These are phyloP conservation scores for Phodopus roborovskii DNA, from an alignment of 2,113 vertebrate genomes.

Conservation along the genomic window DNA sequence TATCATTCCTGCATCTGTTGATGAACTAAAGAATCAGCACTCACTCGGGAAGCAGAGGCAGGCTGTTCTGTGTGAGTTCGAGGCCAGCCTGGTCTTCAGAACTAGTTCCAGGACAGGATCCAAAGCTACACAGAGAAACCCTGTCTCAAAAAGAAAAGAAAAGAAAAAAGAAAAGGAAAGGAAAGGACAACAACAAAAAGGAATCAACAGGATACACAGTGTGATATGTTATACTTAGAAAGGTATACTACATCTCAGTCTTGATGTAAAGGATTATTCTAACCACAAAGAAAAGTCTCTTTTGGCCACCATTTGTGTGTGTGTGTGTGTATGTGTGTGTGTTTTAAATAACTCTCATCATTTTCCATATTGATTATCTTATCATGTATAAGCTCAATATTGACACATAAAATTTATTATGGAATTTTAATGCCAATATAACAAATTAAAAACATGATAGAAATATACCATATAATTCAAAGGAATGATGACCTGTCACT, in stretches of 20 bases:
- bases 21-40: not conserved
- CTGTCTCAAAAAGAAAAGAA: too few relatives aligned
- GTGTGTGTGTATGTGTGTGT: not conserved
- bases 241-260: slow-evolving; percentile 8
- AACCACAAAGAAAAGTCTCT: not conserved
- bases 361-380: slow-evolving; percentile 4
- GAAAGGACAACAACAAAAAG: not conserved
- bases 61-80: too few relatives aligned
- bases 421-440: not conserved
- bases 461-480: not conserved
- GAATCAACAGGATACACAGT: not conserved
- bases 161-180: too few relatives aligned
- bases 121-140: too few relatives aligned
- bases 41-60: too few relatives aligned
- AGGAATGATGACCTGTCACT: not conserved
- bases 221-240: slow-evolving; percentile 37
- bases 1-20: not conserved
- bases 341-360: not conserved
- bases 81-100: too few relatives aligned
- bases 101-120: too few relatives aligned
- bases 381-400: not conserved
- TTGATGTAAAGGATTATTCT: not conserved
- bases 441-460: not conserved
- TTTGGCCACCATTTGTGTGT: not conserved
- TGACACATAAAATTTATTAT: not conserved